Evolutionary conservation across 1,140 invertebrate genomes (phyloP).

Genomic region (Radopholus similis): DNA sequence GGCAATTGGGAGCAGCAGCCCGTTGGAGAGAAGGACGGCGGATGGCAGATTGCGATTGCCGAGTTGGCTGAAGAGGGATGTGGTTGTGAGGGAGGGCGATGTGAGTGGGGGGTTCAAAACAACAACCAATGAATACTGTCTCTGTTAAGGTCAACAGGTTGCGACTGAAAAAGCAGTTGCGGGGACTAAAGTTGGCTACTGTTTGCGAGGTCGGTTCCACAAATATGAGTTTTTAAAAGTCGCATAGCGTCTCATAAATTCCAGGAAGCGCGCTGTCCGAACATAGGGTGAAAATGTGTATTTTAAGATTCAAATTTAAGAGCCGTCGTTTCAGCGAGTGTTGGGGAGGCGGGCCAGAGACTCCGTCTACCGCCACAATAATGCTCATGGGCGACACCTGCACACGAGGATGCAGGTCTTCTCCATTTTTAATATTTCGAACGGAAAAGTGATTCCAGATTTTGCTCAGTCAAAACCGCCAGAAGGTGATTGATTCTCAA

Average conservation of each 20-base stretch:
- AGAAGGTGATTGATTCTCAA: too few species aligned
- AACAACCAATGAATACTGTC: background rate
- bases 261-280: conserved; percentile 89
- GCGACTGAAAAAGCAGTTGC: conserved; percentile 78
- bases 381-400: conserved; percentile 67
- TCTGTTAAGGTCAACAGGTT: conserved; percentile 66
- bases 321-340: conserved; percentile 67
- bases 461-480: conserved; percentile 97
- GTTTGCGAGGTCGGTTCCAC: conserved; percentile 74
- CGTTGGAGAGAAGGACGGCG: conserved; percentile 17
- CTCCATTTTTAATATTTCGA: background rate
- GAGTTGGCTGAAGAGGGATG: conserved; percentile 91
- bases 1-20: background rate
- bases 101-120: background rate
- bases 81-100: conserved; percentile 73
- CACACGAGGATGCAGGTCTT: conserved; percentile 59
- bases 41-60: conserved; percentile 69
- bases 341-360: conserved; percentile 76
- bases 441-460: conserved; percentile 70
- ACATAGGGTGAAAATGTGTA: conserved; percentile 84
- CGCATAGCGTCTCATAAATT: background rate
- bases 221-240: background rate
- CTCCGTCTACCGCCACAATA: conserved; percentile 67
- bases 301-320: background rate
- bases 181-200: conserved; percentile 84